Percentiles rank a stretch among this genome's conserved stretches.
phyloP scores from a whole-genome alignment of 2,797 vertebrate genomes.

The Chaetophractus vellerosus region DNA sequence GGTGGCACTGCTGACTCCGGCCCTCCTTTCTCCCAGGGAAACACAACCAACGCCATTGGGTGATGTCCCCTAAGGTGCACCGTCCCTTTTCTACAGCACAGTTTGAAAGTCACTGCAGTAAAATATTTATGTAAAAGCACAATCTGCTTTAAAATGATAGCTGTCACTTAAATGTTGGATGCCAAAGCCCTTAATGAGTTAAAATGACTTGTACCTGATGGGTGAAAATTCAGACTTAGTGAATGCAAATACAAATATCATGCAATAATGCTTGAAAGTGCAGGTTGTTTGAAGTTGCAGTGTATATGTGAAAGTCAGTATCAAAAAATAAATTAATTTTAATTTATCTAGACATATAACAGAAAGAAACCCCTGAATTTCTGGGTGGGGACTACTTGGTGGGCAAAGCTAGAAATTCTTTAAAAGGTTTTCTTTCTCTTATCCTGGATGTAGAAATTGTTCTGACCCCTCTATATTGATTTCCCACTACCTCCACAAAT shows the following conservation, averaged over 20 bases:
- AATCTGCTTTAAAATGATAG: not conserved
- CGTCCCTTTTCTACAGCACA: not conserved
- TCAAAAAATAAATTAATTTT: not conserved
- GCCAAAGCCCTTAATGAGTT: not conserved
- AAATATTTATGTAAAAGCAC: not conserved
- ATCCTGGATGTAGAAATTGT: not conserved
- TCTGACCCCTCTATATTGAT: not conserved
- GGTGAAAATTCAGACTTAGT: not conserved
- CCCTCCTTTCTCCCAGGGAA: not conserved
- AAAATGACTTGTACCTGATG: not conserved
- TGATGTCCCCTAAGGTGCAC: accelerated
- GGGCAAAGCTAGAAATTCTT: not conserved
- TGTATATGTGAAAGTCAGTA: not conserved
- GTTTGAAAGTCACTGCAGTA: not conserved
- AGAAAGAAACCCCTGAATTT: not conserved
- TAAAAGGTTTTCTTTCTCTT: not conserved
- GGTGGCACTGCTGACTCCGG: not conserved
- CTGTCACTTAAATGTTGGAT: not conserved
- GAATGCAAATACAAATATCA: not conserved
- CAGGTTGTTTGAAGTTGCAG: not conserved
- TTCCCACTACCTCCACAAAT: not conserved
- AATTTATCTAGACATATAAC: not conserved
- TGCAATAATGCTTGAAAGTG: not conserved
- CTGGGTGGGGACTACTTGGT: not conserved
- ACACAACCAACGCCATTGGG: accelerated